Base-by-base conservation (phyloP, 1,140 invertebrate genomes). In the Stenopsyche tienmushanensis region DNA sequence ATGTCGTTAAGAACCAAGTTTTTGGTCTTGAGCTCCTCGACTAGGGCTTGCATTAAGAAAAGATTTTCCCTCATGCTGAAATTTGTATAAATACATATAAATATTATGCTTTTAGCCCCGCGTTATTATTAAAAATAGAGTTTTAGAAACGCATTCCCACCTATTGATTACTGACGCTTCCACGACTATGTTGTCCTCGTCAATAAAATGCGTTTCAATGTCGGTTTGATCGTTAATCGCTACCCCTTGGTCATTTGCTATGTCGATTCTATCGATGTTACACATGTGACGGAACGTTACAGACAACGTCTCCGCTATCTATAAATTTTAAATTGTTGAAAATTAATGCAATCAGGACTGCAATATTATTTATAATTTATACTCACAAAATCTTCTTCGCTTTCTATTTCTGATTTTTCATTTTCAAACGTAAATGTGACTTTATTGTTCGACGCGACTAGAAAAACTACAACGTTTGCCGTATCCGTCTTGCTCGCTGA, bases 391-490 rank as follows among this genome's bases (percentile, higher is more conserved):
- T 2, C 10, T 21, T n/a, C n/a, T 20, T 49, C 25, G 10, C 20
- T n/a, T 69, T 77, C 73, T 3, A 85, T 71, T 42, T 75, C 67
- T 3, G 75, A 66, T n/a, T 78, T 49, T 0, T 72, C 73, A 65
- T 84, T 85, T 25, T 78, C 67, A 67, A 85, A 84, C 23, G 74
- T 76, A 71, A 85, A 84, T 54, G 72, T 73, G 3, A 85, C 78
- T 41, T 80, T 74, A 72, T 83, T 83, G 24, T 74, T 72, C 2
- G 77, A 73, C 0, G 82, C 76, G 47, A 84, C 75, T 29, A 84
- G 72, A 72, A 80, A 84, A 18, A 85, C 74, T 63, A 78, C 81
- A 25, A 80, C 76, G n/a, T n/a, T 62, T 1, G 79, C 63, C n/a
- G 63, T 74, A 69, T 80, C 81, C 0, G 24, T 65, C n/a, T 77